phyloP scores from a whole-genome alignment of 2,888 invertebrate species.

The Cantharis lateralis region DNA sequence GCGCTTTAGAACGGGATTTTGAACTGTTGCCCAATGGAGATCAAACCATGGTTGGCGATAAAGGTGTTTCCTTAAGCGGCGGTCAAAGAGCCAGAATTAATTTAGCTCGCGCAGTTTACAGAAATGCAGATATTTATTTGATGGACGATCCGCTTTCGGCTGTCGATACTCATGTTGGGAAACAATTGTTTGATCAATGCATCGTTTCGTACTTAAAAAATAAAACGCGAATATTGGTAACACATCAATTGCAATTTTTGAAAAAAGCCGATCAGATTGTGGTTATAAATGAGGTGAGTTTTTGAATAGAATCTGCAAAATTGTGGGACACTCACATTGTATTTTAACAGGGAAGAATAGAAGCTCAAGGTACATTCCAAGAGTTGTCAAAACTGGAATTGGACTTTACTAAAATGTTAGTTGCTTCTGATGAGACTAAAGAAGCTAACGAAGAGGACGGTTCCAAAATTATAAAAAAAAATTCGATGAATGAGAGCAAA shows the following conservation, averaged over 20 bases:
- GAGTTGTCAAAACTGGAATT: slow-evolving; percentile 63
- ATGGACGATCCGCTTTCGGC: slow-evolving; percentile 82
- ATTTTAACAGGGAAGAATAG: slow-evolving; percentile 58
- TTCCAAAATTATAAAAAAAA: background rate
- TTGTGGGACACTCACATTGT: too few relatives aligned
- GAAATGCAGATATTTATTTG: slow-evolving; percentile 75
- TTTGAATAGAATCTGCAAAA: background rate
- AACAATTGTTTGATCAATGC: slow-evolving; percentile 76
- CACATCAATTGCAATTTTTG: slow-evolving; percentile 73
- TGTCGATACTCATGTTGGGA: slow-evolving; percentile 77
- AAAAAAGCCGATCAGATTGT: slow-evolving; percentile 61
- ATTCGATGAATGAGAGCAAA: background rate
- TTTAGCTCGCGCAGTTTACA: slow-evolving; percentile 77
- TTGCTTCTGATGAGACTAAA: slow-evolving; percentile 39
- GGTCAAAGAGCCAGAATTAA: slow-evolving; percentile 82
- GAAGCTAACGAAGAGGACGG: slow-evolving; percentile 14
- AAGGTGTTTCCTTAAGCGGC: slow-evolving; percentile 77
- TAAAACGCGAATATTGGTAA: slow-evolving; percentile 69
- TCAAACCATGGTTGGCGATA: slow-evolving; percentile 66
- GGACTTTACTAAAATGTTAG: slow-evolving; percentile 62
- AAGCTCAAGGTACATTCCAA: slow-evolving; percentile 64
- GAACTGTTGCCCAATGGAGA: slow-evolving; percentile 63
- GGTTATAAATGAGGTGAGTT: slow-evolving; percentile 57
- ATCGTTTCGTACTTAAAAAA: slow-evolving; percentile 61
- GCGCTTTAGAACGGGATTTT: slow-evolving; percentile 68